phyloP scores from a whole-genome alignment of 2,888 invertebrate species.

The Rapana venosa region DNA sequence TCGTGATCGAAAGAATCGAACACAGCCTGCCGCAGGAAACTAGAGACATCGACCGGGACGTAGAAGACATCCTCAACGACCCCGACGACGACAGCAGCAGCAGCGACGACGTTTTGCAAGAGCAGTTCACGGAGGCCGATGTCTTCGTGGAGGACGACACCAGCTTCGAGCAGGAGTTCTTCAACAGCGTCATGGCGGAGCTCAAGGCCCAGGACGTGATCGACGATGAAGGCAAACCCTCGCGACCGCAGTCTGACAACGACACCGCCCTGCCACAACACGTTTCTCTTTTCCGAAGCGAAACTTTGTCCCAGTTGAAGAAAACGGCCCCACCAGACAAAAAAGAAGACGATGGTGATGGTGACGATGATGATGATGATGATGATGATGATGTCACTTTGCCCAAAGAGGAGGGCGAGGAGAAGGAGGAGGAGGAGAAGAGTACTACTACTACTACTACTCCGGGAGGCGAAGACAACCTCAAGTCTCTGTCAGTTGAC shows the following conservation, averaged over 20 bases:
- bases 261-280: background rate
- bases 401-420: too few species aligned
- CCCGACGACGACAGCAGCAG: background rate
- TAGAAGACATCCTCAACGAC: conserved; percentile 1
- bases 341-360: too few species aligned
- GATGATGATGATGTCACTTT: too few species aligned
- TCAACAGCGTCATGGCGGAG: conserved; percentile 21
- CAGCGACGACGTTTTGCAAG: too few species aligned
- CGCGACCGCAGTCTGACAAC: background rate
- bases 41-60: background rate
- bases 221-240: background rate
- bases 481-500: too few species aligned
- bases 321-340: background rate
- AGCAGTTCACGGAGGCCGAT: background rate
- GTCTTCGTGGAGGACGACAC: background rate
- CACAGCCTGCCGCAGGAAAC: conserved; percentile 20
- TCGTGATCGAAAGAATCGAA: conserved; percentile 40
- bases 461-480: too few species aligned
- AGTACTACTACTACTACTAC: too few species aligned
- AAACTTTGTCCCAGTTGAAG: too few species aligned
- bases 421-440: too few species aligned
- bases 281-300: too few species aligned
- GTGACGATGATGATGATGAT: too few species aligned
- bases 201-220: conserved; percentile 17
- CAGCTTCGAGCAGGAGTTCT: conserved; percentile 24